phyloP scores from a whole-genome alignment of 2,888 invertebrate genomes.

The Perizoma flavofasciatum region DNA sequence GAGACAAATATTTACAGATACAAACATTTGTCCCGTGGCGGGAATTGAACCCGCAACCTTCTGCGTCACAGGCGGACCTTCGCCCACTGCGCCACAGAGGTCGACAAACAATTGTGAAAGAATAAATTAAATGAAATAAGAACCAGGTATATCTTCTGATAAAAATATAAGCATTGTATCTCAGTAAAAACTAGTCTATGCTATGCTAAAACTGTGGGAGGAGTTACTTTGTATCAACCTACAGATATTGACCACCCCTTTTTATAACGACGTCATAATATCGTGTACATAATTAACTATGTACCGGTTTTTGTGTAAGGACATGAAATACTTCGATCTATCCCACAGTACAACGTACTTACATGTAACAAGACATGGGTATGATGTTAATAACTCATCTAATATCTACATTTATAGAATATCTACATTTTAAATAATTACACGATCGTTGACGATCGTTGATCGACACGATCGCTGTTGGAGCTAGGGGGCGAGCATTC shows the following conservation, averaged over 20 bases:
- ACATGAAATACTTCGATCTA: conserved; percentile 12
- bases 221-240: conserved; percentile 10
- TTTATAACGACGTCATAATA: conserved; percentile 12
- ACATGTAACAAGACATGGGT: conserved; percentile 4
- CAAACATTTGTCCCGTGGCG: too few species aligned
- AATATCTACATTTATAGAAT: conserved; percentile 10
- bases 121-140: too few species aligned
- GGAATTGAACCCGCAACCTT: too few species aligned
- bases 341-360: background rate
- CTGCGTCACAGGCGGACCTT: too few species aligned
- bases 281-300: background rate
- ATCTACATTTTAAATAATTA: conserved; percentile 19
- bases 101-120: too few species aligned
- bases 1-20: too few species aligned
- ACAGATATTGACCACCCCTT: conserved; percentile 12
- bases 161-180: conserved; percentile 13
- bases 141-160: background rate
- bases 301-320: conserved; percentile 16
- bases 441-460: conserved; percentile 14
- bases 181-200: conserved; percentile 21
- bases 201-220: conserved; percentile 21
- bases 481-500: conserved; percentile 9
- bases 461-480: too few species aligned
- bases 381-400: conserved; percentile 13
- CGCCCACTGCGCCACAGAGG: too few species aligned